A percentile compares a stretch with the other conserved stretches of the same genome.
Evolutionary conservation across 2,797 vertebrate species (phyloP).

Genomic region (Bryconaethiops microstoma): DNA sequence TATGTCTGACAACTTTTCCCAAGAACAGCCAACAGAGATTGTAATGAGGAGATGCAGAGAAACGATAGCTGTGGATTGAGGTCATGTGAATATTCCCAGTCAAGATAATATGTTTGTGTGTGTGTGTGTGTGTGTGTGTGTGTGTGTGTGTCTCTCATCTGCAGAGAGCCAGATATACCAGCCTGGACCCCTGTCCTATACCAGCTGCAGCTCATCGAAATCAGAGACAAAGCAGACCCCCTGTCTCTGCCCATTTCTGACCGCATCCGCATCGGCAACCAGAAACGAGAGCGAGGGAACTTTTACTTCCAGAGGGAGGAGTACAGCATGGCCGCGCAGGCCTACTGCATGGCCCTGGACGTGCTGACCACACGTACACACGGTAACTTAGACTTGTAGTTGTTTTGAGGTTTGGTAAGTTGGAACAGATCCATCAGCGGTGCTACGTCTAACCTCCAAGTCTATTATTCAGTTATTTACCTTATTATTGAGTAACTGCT

Average conservation of each 20-base stretch:
- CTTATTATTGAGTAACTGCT: too few relatives aligned
- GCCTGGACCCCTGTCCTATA: slow-evolving; percentile 83
- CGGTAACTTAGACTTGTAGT: slow-evolving; percentile 61
- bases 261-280: slow-evolving; percentile 81
- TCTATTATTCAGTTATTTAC: background rate
- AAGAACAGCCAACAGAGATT: slow-evolving; percentile 14
- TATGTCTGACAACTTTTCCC: background rate
- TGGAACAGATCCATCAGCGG: background rate
- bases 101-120: slow-evolving; percentile 30
- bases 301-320: slow-evolving; percentile 86
- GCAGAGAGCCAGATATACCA: slow-evolving; percentile 86
- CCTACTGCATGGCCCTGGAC: slow-evolving; percentile 82
- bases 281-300: slow-evolving; percentile 85
- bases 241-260: slow-evolving; percentile 72
- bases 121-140: slow-evolving; percentile 45
- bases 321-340: slow-evolving; percentile 75
- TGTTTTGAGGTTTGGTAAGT: background rate
- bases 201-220: slow-evolving; percentile 83
- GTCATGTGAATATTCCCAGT: slow-evolving; percentile 2
- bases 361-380: slow-evolving; percentile 71
- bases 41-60: background rate
- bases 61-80: slow-evolving; percentile 2
- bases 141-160: slow-evolving; percentile 34
- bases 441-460: too few relatives aligned
- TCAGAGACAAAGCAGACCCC: slow-evolving; percentile 77